Evolutionary conservation across 1,140 invertebrate genomes (phyloP).

Genomic region (Macrocentrus cingulum): DNA sequence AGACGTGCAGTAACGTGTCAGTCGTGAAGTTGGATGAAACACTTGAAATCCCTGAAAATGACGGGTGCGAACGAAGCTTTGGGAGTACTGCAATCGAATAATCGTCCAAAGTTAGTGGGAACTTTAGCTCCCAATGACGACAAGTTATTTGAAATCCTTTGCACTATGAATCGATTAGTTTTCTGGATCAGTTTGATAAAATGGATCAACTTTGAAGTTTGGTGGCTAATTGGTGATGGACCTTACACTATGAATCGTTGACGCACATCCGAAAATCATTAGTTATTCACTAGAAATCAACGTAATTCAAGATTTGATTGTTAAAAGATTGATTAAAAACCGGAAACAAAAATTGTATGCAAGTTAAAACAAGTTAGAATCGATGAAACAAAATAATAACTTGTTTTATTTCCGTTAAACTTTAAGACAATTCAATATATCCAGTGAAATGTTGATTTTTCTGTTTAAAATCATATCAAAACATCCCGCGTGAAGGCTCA

Average conservation of each 20-base stretch:
- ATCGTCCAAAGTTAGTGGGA: background rate
- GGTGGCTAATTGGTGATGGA: conserved; percentile 30
- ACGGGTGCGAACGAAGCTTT: no score
- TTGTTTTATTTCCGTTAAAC: no score
- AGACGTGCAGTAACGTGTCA: background rate
- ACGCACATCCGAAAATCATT: conserved; percentile 3
- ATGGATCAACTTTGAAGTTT: conserved; percentile 42
- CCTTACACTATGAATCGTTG: conserved; percentile 24
- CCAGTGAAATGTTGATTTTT: no score
- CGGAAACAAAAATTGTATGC: no score
- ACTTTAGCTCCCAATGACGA: conserved; percentile 29
- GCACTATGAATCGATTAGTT: conserved; percentile 37
- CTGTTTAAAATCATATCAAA: no score
- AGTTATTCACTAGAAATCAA: background rate
- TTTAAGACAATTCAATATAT: no score
- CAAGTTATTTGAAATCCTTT: conserved; percentile 28
- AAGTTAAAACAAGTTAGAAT: no score
- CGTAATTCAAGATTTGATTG: no score
- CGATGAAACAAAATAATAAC: no score
- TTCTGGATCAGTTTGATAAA: conserved; percentile 40
- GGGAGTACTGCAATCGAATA: no score
- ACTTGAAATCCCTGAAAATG: background rate
- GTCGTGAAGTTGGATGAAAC: background rate
- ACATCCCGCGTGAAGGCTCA: no score
- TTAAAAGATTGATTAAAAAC: no score